Evolutionary conservation across 1,140 invertebrate species (phyloP), one percentile per base, ranked within the genome.

Genomic region (Platorchestia sp.): DNA sequence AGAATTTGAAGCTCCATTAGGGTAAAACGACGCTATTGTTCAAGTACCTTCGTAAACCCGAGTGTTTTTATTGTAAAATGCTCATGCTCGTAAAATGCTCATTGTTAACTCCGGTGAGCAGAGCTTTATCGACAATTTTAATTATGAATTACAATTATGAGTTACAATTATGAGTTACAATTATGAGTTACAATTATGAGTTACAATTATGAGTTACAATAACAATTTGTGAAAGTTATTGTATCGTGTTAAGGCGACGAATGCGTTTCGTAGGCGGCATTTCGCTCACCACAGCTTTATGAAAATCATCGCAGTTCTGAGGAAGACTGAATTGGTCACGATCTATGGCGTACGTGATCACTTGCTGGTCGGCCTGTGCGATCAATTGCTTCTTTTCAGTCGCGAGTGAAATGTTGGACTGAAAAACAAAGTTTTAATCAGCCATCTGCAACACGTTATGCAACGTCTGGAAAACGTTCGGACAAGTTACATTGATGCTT

Each of bases 301-400:
- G 7, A 75, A 75, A 75, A 75, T 75, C 59, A 75, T 75, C 59
- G 7, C 10, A 75, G 59, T 19, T 75, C 27, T 75, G 59, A 75
- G 59, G 59, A 75, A 75, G 27, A 75, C 14, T 75, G 10, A 75
- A 10, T 75, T 75, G 43, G 87, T 89, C 87, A 89, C 87, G 87
- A 89, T 89, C 87, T 89, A 89, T 89, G 43, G 87, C 87, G 87
- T 14, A 89, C 87, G 87, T 89, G 87, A 89, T 89, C 87, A 16
- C 87, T 10, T 27, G 14, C 10, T 36, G 59, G 27, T 22, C 59
- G 10, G 6, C 6, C 47, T 51, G 47, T 19, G 47, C 47, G 47
- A 75, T 75, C 59, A 36, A 10, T 75, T 75, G 59, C 27, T 75
- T 22, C 59, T 75, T 75, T 75, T 75, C 10, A 75, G 59, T 36